phyloP scores from a whole-genome alignment of 2,888 invertebrate species.

The Frankliniella fusca region DNA sequence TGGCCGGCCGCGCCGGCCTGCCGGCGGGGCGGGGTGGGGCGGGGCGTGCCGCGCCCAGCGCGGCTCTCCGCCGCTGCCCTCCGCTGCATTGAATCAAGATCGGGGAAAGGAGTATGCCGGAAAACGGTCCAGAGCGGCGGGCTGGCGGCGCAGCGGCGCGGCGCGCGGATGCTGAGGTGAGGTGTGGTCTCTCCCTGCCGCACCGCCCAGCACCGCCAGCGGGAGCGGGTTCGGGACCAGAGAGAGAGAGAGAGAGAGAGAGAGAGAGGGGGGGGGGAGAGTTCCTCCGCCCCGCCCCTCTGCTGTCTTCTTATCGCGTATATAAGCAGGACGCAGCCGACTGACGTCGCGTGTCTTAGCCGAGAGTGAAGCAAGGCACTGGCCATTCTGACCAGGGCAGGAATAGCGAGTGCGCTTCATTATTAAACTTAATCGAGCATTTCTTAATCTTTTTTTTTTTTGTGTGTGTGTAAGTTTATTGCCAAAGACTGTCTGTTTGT shows the following conservation, averaged over 20 bases:
- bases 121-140: not conserved
- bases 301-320: too few species aligned
- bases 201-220: not conserved
- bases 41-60: too few species aligned
- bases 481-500: too few species aligned
- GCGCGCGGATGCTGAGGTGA: not conserved
- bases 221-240: not conserved
- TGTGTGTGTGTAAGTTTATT: too few species aligned
- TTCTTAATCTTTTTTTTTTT: too few species aligned
- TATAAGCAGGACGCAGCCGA: too few species aligned
- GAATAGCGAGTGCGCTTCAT: too few species aligned
- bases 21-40: not conserved
- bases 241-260: not conserved
- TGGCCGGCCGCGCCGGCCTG: not conserved
- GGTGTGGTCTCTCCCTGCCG: not conserved
- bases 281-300: too few species aligned
- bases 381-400: too few species aligned
- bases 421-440: too few species aligned
- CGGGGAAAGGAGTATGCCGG: constrained; percentile 7
- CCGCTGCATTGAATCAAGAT: constrained; percentile 16
- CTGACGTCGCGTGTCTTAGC: not conserved
- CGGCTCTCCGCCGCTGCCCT: too few species aligned
- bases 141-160: not conserved
- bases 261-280: too few species aligned
- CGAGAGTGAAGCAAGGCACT: not conserved